Evolutionary conservation across 2,797 vertebrate genomes (phyloP).

Genomic region (Hyperoplus immaculatus): DNA sequence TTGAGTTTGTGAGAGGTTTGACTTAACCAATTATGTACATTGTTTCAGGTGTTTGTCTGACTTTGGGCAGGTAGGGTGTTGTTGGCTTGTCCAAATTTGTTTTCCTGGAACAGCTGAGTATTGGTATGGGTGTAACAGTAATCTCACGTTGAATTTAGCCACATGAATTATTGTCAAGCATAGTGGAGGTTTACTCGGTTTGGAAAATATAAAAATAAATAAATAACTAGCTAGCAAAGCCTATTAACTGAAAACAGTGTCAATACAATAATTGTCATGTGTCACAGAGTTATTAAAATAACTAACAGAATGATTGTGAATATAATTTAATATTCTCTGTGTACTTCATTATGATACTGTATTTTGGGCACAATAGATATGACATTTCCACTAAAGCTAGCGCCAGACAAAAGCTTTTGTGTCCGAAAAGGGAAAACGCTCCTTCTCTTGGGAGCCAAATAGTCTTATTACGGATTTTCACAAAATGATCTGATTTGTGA

Average conservation of each 20-base stretch:
- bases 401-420: background rate
- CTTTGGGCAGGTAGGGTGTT: background rate
- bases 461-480: background rate
- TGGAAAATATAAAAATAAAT: no score
- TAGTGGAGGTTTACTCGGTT: slow-evolving; percentile 1
- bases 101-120: background rate
- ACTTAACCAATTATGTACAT: background rate
- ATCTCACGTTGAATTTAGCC: background rate
- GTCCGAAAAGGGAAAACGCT: slow-evolving; percentile 4
- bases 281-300: background rate
- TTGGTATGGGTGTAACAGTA: background rate
- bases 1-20: background rate
- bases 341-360: background rate
- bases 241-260: background rate
- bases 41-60: background rate
- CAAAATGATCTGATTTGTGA: background rate
- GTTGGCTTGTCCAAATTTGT: background rate
- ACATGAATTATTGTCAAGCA: slow-evolving; percentile 1
- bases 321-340: background rate
- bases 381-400: background rate
- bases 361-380: background rate
- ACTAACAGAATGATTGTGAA: background rate
- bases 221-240: background rate
- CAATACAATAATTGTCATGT: background rate
- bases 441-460: background rate